Percentiles rank a stretch among this genome's conserved stretches.
These are phyloP conservation scores for Trichogramma dendrolimi DNA, from an alignment of 2,888 invertebrate species.

Conservation along the genomic window DNA sequence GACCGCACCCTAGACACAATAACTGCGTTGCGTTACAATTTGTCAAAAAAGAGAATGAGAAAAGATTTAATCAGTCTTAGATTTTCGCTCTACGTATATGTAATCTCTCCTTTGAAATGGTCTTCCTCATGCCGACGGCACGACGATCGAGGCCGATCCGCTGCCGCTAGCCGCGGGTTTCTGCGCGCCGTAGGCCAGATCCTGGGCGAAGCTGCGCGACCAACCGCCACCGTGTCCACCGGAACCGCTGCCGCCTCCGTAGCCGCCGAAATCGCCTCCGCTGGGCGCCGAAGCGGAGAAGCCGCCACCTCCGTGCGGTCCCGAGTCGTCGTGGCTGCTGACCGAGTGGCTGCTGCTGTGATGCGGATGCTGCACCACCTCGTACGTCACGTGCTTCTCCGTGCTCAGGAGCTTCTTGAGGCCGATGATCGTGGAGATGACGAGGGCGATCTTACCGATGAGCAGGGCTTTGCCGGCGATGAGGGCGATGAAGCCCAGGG, in stretches of 20 bases:
- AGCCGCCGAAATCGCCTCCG: constrained; percentile 54
- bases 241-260: constrained; percentile 63
- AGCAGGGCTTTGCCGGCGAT: constrained; percentile 82
- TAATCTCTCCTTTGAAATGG: no score
- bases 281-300: constrained; percentile 58
- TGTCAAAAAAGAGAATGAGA: no score
- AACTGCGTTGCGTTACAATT: no score
- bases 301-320: constrained; percentile 56
- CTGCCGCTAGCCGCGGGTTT: constrained; percentile 53
- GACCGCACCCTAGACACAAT: no score
- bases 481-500: constrained; percentile 76
- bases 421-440: constrained; percentile 78
- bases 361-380: constrained; percentile 81
- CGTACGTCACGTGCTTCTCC: constrained; percentile 83
- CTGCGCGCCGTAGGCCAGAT: constrained; percentile 75
- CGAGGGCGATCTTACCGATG: constrained; percentile 79
- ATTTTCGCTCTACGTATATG: no score
- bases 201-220: constrained; percentile 63
- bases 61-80: no score
- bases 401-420: constrained; percentile 73
- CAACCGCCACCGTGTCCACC: constrained; percentile 48
- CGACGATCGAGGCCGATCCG: no score
- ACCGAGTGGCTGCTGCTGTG: constrained; percentile 68
- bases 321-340: constrained; percentile 64
- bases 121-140: no score